Evolutionary conservation across 2,888 invertebrate genomes (phyloP), one percentile per base, ranked within the genome.

Genomic region (Caenorhabditis uteleia): DNA sequence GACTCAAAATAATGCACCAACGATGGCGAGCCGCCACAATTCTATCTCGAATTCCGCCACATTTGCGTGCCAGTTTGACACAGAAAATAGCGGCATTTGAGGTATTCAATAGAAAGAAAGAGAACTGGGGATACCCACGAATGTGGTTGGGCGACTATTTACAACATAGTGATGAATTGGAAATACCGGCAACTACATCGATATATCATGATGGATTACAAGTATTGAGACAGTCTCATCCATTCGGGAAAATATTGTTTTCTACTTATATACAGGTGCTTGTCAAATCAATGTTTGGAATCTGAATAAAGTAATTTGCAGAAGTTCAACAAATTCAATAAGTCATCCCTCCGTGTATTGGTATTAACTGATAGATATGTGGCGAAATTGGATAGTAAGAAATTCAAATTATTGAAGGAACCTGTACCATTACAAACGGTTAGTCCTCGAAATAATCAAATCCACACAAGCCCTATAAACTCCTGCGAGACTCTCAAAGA

Each of bases 121-220:
- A 84, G 6, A 86, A 89, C 48, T 92, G 91, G 89, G 92, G 92
- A 2, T 89, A 90, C 71, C 87, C 88, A 40, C 86, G 91, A 48
- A 89, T 89, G 76, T 93, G 93, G 93, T 87, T 89, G 69, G 92
- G 92, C 33, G 91, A 93, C 84, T 93, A 93, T 82, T 86, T 93
- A 68, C 86, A 88, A 3, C 44, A 60, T 50, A 61, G 57, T 51
- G 69, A 69, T 18, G 72, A 72, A 40, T 49, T 67, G 5, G 68
- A 68, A 1, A 60, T 53, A 1, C 67, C 62, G 2, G 27, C 54
- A 16, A 25, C 55, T 3, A 42, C 64, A 2, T 48, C 61, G 44
- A 59, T 58, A 12, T 75, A 75, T 44, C 51, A 67, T n/a, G 68
- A 65, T 25, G 69, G 75, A 8, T 33, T 77, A 14, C 54, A 61